A percentile compares a stretch with the other conserved stretches of the same genome.
Evolutionary conservation across 2,888 invertebrate species (phyloP).

Genomic region (Julus scandinavius): DNA sequence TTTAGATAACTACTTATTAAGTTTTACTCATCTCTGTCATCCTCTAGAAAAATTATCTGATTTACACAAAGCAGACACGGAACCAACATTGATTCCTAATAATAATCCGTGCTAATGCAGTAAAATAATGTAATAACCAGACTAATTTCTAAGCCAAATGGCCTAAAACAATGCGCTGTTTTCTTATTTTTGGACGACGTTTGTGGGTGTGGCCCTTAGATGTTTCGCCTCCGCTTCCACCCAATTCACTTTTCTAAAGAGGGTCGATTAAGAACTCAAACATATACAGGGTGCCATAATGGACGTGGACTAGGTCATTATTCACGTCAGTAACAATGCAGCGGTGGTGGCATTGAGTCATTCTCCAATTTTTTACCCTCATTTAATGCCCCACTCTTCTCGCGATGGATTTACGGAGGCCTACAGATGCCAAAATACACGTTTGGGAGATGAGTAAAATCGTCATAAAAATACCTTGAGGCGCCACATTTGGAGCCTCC

Average conservation of each 20-base stretch:
- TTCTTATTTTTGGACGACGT: neutral
- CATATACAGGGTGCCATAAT: constrained; percentile 24
- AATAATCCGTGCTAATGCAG: no score
- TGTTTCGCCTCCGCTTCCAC: neutral
- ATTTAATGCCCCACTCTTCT: constrained; percentile 11
- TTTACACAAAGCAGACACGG: no score
- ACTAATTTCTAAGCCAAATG: neutral
- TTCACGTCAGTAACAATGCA: neutral
- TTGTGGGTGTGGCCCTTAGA: neutral
- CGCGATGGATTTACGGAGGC: constrained; percentile 43
- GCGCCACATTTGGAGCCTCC: constrained; percentile 43
- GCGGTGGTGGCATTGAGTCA: constrained; percentile 41
- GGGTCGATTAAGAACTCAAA: neutral
- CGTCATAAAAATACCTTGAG: constrained; percentile 34
- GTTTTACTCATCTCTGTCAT: no score
- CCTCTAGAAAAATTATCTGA: no score
- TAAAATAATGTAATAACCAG: neutral
- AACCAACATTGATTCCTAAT: no score
- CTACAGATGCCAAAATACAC: constrained; percentile 46
- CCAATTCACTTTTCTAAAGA: neutral
- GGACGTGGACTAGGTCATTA: neutral
- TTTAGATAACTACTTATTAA: no score
- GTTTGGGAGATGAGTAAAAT: constrained; percentile 37
- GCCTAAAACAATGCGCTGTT: neutral
- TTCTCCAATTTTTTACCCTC: constrained; percentile 21